phyloP scores from a whole-genome alignment of 2,888 invertebrate species.

The Tenthredo mesomela region DNA sequence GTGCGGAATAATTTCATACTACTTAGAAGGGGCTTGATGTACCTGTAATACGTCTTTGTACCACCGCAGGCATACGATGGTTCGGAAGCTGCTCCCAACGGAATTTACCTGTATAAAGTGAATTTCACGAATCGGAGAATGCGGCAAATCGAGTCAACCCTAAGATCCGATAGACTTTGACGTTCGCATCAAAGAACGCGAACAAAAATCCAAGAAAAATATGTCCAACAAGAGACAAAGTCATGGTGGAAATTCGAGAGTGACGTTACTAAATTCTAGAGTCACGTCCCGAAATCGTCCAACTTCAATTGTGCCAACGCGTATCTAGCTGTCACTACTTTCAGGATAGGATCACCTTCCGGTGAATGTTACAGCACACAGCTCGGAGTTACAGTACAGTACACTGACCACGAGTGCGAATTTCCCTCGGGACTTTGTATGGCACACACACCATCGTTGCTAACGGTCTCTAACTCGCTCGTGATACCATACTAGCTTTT shows the following conservation, averaged over 20 bases:
- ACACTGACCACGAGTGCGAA: conserved; percentile 68
- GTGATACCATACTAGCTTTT: conserved; percentile 13
- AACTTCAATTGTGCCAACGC: background rate
- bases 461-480: conserved; percentile 11
- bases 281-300: background rate
- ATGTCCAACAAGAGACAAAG: background rate
- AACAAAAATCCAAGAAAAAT: conserved; percentile 30
- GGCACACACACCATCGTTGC: background rate
- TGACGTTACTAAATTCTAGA: conserved; percentile 18
- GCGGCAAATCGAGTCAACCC: conserved; percentile 38
- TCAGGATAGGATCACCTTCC: conserved; percentile 9
- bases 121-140: conserved; percentile 35
- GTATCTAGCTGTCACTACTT: conserved; percentile 12
- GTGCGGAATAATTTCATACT: conserved; percentile 34
- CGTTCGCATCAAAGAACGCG: conserved; percentile 20
- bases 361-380: conserved; percentile 21
- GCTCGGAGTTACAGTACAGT: conserved; percentile 29
- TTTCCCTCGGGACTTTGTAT: conserved; percentile 67
- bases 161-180: conserved; percentile 31
- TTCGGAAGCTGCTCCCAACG: background rate
- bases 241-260: conserved; percentile 24
- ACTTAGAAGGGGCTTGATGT: conserved; percentile 11
- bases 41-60: background rate
- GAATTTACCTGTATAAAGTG: conserved; percentile 38
- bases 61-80: background rate